Evolutionary conservation across 2,797 vertebrate species (phyloP).

Genomic region (Rhinichthys osculus): DNA sequence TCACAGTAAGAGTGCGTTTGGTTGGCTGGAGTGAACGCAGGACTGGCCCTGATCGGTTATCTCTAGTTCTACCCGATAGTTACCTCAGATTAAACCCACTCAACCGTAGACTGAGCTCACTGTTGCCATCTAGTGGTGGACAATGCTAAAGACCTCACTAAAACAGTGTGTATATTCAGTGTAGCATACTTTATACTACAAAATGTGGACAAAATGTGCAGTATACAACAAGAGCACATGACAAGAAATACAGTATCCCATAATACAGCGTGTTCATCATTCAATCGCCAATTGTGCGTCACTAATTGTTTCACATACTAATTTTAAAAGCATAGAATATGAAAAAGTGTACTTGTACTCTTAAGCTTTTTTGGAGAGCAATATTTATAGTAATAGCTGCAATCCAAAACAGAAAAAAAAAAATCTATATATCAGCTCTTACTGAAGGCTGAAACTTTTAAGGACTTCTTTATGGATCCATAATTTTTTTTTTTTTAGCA

Average conservation of each 20-base stretch:
- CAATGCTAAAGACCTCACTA: not conserved
- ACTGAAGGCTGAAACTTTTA: too few species aligned
- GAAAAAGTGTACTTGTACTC: not conserved
- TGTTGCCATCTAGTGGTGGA: conserved; percentile 64
- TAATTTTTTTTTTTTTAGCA: too few species aligned
- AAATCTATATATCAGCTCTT: too few species aligned
- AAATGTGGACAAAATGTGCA: not conserved
- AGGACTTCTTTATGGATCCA: too few species aligned
- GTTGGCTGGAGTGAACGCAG: conserved; percentile 61
- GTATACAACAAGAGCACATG: not conserved
- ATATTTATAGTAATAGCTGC: too few species aligned
- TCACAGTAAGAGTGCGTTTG: conserved; percentile 54
- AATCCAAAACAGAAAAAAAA: too few species aligned
- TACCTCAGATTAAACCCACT: conserved; percentile 57
- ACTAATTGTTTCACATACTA: not conserved
- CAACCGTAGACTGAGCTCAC: not conserved
- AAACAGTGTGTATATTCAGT: not conserved
- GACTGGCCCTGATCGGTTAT: conserved; percentile 57
- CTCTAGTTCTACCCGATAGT: conserved; percentile 72
- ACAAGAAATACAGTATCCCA: not conserved
- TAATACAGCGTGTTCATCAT: not conserved
- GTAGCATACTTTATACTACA: not conserved
- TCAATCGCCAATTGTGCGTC: not conserved
- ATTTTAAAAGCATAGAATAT: too few species aligned
- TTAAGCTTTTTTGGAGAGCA: too few species aligned